A percentile compares a stretch with the other conserved stretches of the same genome.
Conservation (phyloP, 2,888 invertebrate genomes). For the Cataglyphis altisquamis region DNA sequence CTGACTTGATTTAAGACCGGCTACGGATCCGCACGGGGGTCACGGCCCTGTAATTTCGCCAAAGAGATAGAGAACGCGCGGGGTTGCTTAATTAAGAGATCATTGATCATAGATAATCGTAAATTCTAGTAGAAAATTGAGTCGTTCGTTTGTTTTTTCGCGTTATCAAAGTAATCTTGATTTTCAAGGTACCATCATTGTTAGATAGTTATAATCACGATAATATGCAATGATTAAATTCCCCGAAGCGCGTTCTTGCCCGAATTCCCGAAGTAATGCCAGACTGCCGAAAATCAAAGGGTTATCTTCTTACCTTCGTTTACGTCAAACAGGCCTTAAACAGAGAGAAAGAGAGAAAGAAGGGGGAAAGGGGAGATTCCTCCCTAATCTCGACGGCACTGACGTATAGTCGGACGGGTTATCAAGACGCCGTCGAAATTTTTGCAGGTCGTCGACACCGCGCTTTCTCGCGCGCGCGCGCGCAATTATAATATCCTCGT, state of each 20-base stretch:
- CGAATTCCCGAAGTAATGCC: slow-evolving; percentile 71
- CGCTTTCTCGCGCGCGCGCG: slow-evolving; percentile 5
- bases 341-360: slow-evolving; percentile 11
- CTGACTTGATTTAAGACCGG: slow-evolving; percentile 70
- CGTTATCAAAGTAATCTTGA: neutral
- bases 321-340: slow-evolving; percentile 57
- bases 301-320: slow-evolving; percentile 67
- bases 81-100: slow-evolving; percentile 65
- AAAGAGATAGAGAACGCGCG: slow-evolving; percentile 33
- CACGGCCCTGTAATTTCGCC: slow-evolving; percentile 63
- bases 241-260: slow-evolving; percentile 60
- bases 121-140: slow-evolving; percentile 5
- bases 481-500: slow-evolving; percentile 28
- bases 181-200: neutral
- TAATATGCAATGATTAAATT: slow-evolving; percentile 59
- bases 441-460: slow-evolving; percentile 36
- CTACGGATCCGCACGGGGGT: slow-evolving; percentile 58
- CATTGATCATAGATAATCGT: slow-evolving; percentile 24
- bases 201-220: slow-evolving; percentile 5
- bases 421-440: slow-evolving; percentile 54
- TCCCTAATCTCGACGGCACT: slow-evolving; percentile 59
- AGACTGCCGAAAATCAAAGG: slow-evolving; percentile 73
- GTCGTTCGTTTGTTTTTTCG: neutral
- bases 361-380: neutral
- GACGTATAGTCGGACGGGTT: slow-evolving; percentile 39